Conservation (phyloP, 1,140 invertebrate species). For the Latrodectus geometricus region DNA sequence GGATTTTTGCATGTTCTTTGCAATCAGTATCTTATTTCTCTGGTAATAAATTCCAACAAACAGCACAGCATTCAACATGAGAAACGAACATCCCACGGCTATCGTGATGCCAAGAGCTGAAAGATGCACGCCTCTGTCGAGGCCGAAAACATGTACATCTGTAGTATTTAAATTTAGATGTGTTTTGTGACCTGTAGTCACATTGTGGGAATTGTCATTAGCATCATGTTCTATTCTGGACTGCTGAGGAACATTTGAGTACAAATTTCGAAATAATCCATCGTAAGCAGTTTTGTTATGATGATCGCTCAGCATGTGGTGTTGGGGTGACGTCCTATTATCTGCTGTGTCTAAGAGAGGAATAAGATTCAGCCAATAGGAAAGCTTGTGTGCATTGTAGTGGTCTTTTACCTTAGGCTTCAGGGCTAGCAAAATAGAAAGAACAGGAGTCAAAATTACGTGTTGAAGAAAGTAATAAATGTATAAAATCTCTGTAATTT, state of each 20-base stretch:
- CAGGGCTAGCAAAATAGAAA: constrained; percentile 72
- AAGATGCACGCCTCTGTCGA: constrained; percentile 78
- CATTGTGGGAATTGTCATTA: neutral
- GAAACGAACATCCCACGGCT: constrained; percentile 88
- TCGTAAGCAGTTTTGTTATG: constrained; percentile 60
- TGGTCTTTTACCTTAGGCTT: constrained; percentile 82
- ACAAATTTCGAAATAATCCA: constrained; percentile 51
- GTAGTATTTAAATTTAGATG: neutral
- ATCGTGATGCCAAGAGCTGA: constrained; percentile 91
- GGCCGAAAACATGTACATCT: constrained; percentile 47
- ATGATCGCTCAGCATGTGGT: constrained; percentile 58
- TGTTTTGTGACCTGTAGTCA: neutral
- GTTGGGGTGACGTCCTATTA: constrained; percentile 20
- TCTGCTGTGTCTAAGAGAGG: constrained; percentile 81
- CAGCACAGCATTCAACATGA: constrained; percentile 91
- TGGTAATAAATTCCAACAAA: constrained; percentile 94
- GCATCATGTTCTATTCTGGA: neutral
- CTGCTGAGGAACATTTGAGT: constrained; percentile 16
- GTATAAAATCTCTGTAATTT: no score
- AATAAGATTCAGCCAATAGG: constrained; percentile 89
- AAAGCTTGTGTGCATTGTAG: constrained; percentile 90
- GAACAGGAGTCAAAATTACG: constrained; percentile 8
- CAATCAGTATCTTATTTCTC: constrained; percentile 75
- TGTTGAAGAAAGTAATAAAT: no score
- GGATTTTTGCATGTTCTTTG: constrained; percentile 44